phyloP scores from a whole-genome alignment of 2,113 vertebrate genomes.

The Seriola dumerili region DNA sequence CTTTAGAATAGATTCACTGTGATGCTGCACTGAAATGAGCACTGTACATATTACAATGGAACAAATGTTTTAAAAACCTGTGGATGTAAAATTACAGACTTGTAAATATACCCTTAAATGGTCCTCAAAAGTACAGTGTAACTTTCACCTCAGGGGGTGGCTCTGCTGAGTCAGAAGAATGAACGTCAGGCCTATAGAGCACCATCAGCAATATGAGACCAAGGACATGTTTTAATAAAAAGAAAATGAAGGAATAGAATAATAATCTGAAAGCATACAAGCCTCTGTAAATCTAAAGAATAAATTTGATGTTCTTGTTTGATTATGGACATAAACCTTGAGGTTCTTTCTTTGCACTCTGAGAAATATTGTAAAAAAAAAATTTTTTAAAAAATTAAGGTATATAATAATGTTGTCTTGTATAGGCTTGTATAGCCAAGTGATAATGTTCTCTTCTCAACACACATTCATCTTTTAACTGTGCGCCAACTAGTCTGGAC shows the following conservation, averaged over 20 bases:
- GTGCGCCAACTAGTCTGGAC: not conserved
- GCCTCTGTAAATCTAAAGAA: conserved; percentile 11
- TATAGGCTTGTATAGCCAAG: not conserved
- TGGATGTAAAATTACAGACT: conserved; percentile 31
- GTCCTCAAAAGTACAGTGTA: conserved; percentile 45
- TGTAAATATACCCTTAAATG: conserved; percentile 46
- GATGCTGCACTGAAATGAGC: conserved; percentile 2
- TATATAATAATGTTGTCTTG: too few species aligned
- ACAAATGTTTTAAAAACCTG: conserved; percentile 46
- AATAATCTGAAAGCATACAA: conserved; percentile 45
- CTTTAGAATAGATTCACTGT: not conserved
- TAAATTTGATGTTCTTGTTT: conserved; percentile 11
- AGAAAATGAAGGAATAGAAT: conserved; percentile 60
- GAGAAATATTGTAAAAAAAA: not conserved
- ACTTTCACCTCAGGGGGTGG: conserved; percentile 36
- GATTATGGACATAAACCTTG: not conserved
- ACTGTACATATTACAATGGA: conserved; percentile 15
- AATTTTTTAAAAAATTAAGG: not conserved
- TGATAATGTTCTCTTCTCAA: not conserved
- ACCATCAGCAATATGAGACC: conserved; percentile 59
- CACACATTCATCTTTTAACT: not conserved
- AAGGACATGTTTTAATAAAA: conserved; percentile 64
- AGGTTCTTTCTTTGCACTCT: not conserved
- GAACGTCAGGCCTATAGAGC: conserved; percentile 23
- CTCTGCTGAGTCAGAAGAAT: conserved; percentile 61